phyloP scores from a whole-genome alignment of 1,140 invertebrate species.

The Phymorhynchus buccinoides region DNA sequence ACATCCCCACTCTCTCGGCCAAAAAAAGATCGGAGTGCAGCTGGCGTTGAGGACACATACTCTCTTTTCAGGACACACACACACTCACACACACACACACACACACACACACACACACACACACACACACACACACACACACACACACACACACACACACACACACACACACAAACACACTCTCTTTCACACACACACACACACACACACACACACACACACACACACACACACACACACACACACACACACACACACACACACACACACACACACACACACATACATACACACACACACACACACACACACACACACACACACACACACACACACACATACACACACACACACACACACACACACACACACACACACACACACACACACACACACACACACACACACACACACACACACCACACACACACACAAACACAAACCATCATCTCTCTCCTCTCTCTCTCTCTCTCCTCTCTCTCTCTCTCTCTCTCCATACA shows the following conservation, averaged over 20 bases:
- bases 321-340: background rate
- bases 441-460: background rate
- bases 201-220: conserved; percentile 22
- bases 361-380: conserved; percentile 8
- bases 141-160: no score
- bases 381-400: conserved; percentile 5
- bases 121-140: no score
- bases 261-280: conserved; percentile 20
- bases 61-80: no score
- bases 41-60: no score
- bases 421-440: conserved; percentile 5
- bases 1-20: no score
- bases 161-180: no score
- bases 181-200: background rate
- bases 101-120: no score
- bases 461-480: no score
- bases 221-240: background rate
- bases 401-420: background rate
- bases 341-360: background rate
- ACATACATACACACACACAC: background rate
- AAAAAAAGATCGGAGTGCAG: no score
- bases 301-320: background rate
- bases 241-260: background rate
- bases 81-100: no score
- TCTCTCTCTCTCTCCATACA: no score